phyloP scores from a whole-genome alignment of 2,113 vertebrate genomes.

The Istiophorus platypterus region DNA sequence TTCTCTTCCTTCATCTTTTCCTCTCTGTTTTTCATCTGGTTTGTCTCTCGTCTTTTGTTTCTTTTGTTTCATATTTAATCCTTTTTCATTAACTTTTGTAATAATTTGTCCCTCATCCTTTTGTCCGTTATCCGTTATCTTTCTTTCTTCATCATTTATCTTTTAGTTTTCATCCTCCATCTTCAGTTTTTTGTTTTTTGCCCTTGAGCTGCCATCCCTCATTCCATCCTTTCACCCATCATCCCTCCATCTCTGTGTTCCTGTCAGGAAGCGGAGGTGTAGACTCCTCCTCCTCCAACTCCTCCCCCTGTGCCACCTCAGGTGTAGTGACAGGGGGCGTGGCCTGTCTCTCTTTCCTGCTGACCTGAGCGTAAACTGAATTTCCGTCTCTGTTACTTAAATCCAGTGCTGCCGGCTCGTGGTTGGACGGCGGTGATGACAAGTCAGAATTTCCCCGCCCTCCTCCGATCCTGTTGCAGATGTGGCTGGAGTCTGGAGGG shows the following conservation, averaged over 20 bases:
- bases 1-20: too few relatives aligned
- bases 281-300: slow-evolving; percentile 30
- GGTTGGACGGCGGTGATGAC: accelerated
- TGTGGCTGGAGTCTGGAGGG: not conserved
- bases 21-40: too few relatives aligned
- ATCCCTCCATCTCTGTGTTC: slow-evolving; percentile 18
- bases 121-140: too few relatives aligned
- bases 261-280: slow-evolving; percentile 55
- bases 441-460: not conserved
- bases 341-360: slow-evolving; percentile 34
- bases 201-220: not conserved
- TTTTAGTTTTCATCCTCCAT: not conserved
- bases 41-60: not conserved
- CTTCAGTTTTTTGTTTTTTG: not conserved
- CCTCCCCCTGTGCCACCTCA: slow-evolving; percentile 14
- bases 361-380: slow-evolving; percentile 49
- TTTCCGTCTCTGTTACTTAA: not conserved
- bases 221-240: not conserved
- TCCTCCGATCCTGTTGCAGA: slow-evolving; percentile 9
- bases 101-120: not conserved
- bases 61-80: too few relatives aligned
- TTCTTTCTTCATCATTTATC: not conserved
- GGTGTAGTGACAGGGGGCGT: not conserved
- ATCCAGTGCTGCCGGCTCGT: not conserved
- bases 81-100: too few relatives aligned